phyloP scores from a whole-genome alignment of 2,888 invertebrate species.

The Polia nebulosa region DNA sequence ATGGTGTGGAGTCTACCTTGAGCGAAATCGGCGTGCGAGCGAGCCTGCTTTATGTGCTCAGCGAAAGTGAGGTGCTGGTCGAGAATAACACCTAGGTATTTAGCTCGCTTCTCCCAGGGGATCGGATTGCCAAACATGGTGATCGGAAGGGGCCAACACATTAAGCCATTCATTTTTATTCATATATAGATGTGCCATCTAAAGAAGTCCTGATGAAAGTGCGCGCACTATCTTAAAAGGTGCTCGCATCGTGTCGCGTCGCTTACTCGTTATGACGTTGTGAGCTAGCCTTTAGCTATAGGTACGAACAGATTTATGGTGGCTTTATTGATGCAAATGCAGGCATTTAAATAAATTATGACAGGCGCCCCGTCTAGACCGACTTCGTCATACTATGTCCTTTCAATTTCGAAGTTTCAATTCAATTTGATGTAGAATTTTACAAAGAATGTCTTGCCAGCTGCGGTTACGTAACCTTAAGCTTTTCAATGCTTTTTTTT shows the following conservation, averaged over 20 bases:
- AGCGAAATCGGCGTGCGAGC: too few relatives aligned
- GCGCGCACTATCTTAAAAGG: not conserved
- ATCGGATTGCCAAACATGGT: too few relatives aligned
- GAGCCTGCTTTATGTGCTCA: too few relatives aligned
- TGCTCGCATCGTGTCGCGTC: not conserved
- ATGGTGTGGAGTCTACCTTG: too few relatives aligned
- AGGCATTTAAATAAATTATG: constrained; percentile 59
- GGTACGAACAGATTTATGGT: constrained; percentile 49
- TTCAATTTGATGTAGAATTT: constrained; percentile 17
- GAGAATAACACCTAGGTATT: too few relatives aligned
- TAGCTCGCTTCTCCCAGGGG: too few relatives aligned
- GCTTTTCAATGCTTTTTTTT: not conserved
- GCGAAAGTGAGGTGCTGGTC: too few relatives aligned
- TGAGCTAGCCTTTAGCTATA: constrained; percentile 27
- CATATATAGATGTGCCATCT: too few relatives aligned
- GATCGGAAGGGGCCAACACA: too few relatives aligned
- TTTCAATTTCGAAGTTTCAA: constrained; percentile 44
- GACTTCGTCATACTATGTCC: constrained; percentile 39
- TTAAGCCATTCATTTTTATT: too few relatives aligned
- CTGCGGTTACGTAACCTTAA: not conserved
- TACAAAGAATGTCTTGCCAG: constrained; percentile 17
- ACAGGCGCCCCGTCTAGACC: constrained; percentile 60
- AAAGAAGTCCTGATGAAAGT: too few relatives aligned
- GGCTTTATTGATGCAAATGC: constrained; percentile 59
- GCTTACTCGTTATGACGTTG: constrained; percentile 24